Evolutionary conservation across 2,113 vertebrate species (phyloP).

Genomic region (Eubucco bourcierii): DNA sequence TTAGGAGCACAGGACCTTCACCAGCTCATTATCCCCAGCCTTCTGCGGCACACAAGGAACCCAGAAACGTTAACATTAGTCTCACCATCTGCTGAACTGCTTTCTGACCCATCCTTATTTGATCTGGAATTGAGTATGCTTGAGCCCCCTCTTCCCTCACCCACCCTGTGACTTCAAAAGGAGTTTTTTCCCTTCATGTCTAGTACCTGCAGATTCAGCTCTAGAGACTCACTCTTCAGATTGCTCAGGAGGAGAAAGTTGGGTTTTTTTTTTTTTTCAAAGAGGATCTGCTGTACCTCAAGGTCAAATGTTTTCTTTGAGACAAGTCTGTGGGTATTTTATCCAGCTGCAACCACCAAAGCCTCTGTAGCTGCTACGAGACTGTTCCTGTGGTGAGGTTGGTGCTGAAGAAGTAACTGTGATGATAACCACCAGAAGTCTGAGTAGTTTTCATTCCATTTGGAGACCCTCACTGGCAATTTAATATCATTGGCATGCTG

Average conservation of each 20-base stretch:
- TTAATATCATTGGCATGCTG: neutral
- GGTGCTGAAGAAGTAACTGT: neutral
- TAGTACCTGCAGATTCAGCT: constrained; percentile 4
- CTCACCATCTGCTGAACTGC: neutral
- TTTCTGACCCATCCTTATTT: neutral
- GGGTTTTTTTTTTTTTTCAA: constrained; percentile 35
- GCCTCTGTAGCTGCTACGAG: neutral
- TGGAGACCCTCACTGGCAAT: neutral
- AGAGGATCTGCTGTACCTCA: neutral
- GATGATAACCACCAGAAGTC: neutral
- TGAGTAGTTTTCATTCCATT: neutral
- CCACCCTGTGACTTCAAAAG: neutral
- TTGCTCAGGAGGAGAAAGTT: constrained; percentile 34
- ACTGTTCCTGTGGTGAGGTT: neutral
- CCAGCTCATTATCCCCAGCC: neutral
- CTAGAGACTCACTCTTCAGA: neutral
- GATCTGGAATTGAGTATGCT: neutral
- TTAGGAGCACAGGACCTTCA: neutral
- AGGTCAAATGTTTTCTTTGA: constrained; percentile 56
- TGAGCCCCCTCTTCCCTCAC: neutral
- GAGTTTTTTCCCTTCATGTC: neutral
- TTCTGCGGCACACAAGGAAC: neutral
- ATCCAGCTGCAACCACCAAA: neutral
- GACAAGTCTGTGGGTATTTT: neutral
- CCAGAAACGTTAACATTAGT: neutral